Percentiles rank a stretch among this genome's conserved stretches.
Evolutionary conservation across 2,888 invertebrate genomes (phyloP).

Genomic region (Mythimna impura): DNA sequence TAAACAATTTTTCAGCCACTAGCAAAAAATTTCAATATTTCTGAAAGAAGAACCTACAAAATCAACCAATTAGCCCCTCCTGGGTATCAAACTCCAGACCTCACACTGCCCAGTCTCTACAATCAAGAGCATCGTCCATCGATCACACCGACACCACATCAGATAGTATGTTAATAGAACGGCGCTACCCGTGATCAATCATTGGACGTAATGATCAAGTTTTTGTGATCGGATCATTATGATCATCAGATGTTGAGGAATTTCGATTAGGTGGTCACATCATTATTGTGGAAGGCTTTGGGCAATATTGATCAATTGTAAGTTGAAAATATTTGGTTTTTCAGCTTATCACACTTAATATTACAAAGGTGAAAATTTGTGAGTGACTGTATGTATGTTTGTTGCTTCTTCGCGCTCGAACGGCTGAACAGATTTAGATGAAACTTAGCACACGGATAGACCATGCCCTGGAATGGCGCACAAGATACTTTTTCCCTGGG

Average conservation of each 20-base stretch:
- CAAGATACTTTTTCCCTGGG: too few relatives aligned
- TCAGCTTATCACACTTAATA: too few relatives aligned
- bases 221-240: constrained; percentile 40
- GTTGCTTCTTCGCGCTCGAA: too few relatives aligned
- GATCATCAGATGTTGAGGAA: constrained; percentile 28
- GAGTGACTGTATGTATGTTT: too few relatives aligned
- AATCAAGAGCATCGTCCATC: constrained; percentile 37
- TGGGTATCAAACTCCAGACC: constrained; percentile 27
- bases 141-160: constrained; percentile 52
- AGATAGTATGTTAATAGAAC: constrained; percentile 48
- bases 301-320: neutral
- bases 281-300: neutral
- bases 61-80: neutral
- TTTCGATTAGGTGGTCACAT: constrained; percentile 30
- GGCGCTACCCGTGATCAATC: constrained; percentile 43
- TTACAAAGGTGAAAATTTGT: too few relatives aligned
- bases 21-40: neutral
- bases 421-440: too few relatives aligned
- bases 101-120: constrained; percentile 30
- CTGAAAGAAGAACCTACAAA: too few relatives aligned
- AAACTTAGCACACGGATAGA: too few relatives aligned
- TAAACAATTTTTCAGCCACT: neutral
- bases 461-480: too few relatives aligned
- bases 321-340: too few relatives aligned
- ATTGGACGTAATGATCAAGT: constrained; percentile 46